Evolutionary conservation across 2,113 vertebrate genomes (phyloP), one percentile per base, ranked within the genome.

Genomic region (Grantiella picta): DNA sequence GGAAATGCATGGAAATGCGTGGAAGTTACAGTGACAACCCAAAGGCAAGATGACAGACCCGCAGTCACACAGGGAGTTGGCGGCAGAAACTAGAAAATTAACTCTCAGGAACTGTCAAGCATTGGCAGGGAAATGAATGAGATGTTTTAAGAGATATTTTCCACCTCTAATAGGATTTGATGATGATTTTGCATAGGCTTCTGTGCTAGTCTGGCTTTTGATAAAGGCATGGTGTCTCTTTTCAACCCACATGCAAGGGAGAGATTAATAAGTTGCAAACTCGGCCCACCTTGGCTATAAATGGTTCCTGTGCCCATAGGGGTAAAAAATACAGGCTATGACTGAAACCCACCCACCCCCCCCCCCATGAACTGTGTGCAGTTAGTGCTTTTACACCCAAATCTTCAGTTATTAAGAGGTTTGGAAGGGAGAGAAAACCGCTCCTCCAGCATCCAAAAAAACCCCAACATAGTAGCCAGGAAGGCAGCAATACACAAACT

Each of bases 81-180:
- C 22, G 0, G 86, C 95, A 96, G 95, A 95, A 80, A 14, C 68
- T 86, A 96, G 90, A 95, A 97, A 96, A 97, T 97, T 97, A 96
- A 96, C 96, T 95, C 86, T 94, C 88, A 93, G 77, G 88, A 95
- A 86, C 69, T 75, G 90, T 89, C 80, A 77, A 79, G 88, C 92
- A 94, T 94, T 94, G 92, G 86, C 95, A 97, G 92, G 90, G 95
- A 97, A 97, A 96, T 95, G 96, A 96, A 96, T 96, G 95, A 96
- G 94, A 97, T 95, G 95, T 95, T 96, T 95, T 96, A 90, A 96
- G 88, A 95, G 92, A 95, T 96, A 96, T 94, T 97, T 96, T 96
- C 96, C 65, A 94, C 95, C 90, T 89, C 92, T 96, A 96, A 97
- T 96, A 94, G 95, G 95, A 96, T 97, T 94, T 95, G 88, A 94